A percentile compares a stretch with the other conserved stretches of the same genome.
Evolutionary conservation across 64 coral and sea anemone species (phyloP).

Genomic region (Astreopora myriophthalma): DNA sequence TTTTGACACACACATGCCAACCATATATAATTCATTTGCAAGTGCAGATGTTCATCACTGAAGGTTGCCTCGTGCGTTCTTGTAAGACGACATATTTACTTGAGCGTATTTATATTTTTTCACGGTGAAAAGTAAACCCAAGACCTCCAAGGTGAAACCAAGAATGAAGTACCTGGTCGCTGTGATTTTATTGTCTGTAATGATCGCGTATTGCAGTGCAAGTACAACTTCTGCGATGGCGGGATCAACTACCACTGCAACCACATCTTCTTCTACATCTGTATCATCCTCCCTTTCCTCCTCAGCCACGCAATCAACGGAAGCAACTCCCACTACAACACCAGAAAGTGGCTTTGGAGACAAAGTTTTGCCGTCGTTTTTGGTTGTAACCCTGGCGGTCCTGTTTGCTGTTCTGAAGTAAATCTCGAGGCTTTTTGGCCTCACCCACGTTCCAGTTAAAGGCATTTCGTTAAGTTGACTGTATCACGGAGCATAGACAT

Average conservation of each 20-base stretch:
- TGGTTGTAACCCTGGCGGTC: background rate
- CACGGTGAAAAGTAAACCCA: background rate
- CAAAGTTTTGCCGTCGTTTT: background rate
- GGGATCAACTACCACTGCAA: background rate
- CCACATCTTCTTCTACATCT: background rate
- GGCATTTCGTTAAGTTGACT: background rate
- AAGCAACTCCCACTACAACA: background rate
- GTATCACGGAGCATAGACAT: background rate
- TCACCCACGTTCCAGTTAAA: background rate
- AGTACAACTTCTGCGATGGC: too few relatives aligned
- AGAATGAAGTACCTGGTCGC: constrained; percentile 42
- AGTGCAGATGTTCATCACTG: too few relatives aligned
- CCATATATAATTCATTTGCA: too few relatives aligned
- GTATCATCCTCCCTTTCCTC: background rate
- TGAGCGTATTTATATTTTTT: background rate
- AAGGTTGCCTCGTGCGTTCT: too few relatives aligned
- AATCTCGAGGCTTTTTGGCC: background rate
- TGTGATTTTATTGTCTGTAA: background rate
- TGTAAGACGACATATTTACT: too few relatives aligned
- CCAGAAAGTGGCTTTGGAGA: background rate
- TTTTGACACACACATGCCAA: background rate
- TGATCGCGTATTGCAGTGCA: background rate
- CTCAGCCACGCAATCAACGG: too few relatives aligned
- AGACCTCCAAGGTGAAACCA: background rate
- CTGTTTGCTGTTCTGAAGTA: background rate